A percentile compares a stretch with the other conserved stretches of the same genome.
phyloP scores from a whole-genome alignment of 2,113 vertebrate genomes.

The Aviceda subcristata region DNA sequence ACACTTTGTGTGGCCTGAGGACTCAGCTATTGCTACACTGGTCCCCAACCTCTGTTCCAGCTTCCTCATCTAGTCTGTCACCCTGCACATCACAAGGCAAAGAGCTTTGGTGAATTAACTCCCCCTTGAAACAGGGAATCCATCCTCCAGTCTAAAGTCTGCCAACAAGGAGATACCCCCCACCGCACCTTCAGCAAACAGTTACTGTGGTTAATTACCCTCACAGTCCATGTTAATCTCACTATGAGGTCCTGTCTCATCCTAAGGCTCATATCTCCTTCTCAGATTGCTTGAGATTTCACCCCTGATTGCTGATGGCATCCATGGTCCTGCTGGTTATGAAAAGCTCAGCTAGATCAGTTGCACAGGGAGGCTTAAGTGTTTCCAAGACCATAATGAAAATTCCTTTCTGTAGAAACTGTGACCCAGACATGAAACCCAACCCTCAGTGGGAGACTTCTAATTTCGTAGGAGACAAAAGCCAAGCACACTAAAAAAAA shows the following conservation, averaged over 20 bases:
- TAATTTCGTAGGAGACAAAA: conserved; percentile 45
- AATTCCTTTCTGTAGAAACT: conserved; percentile 63
- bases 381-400: conserved; percentile 58
- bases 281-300: conserved; percentile 26
- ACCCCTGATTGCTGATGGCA: conserved; percentile 51
- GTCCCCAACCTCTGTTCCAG: not conserved
- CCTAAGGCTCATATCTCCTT: conserved; percentile 20
- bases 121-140: not conserved
- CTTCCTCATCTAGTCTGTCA: not conserved
- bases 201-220: conserved; percentile 23
- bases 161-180: not conserved
- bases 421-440: conserved; percentile 47
- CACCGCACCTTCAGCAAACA: not conserved
- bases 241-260: conserved; percentile 37
- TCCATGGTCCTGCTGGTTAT: conserved; percentile 17
- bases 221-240: conserved; percentile 31
- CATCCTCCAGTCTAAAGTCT: not conserved
- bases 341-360: conserved; percentile 51
- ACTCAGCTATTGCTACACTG: not conserved
- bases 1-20: not conserved
- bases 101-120: not conserved
- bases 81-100: not conserved
- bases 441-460: conserved; percentile 29
- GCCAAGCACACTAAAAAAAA: not conserved
- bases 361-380: conserved; percentile 52